Evolutionary conservation across 1,140 invertebrate species (phyloP), one percentile per base, ranked within the genome.

Genomic region (Bombus superbus): DNA sequence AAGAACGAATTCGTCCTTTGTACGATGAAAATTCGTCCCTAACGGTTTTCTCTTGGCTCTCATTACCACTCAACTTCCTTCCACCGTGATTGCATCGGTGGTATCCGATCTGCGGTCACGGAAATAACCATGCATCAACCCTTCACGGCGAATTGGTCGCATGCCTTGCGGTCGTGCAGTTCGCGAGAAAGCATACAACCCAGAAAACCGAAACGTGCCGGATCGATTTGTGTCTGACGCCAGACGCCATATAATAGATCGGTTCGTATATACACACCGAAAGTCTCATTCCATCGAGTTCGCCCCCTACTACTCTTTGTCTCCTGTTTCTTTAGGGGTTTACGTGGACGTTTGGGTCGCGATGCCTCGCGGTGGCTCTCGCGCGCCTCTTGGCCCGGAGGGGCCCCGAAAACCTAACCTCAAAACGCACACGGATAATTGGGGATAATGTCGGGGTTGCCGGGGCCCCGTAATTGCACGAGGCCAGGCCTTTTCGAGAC

Each of bases 391-490:
- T 68, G 86, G 81, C 85, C 89, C 88, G 84, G 44, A 86, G 86
- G 91, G 92, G 86, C 81, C 85, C 93, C 92, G 88, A 94, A 93
- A 94, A 93, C 90, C 92, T 93, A 94, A 92, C 88, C 88, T 92
- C 91, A 89, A 93, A 93, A 94, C 92, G 93, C 91, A 94, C 91
- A 88, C 93, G 93, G 93, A 94, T 94, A 94, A 94, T 94, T 94
- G 94, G 94, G 92, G 91, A 94, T 94, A 94, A 94, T 94, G 90
- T 77, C 89, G 92, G 94, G 94, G 93, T 94, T 94, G 93, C 91
- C 82, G 72, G 79, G 91, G 88, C 90, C 87, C 86, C 90, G 93
- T 94, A 94, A 94, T 94, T 94, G 94, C 93, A 93, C 93, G 88
- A 91, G 89, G 86, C 87, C 89, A 89, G 91, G 89, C 92, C 92